A percentile compares a stretch with the other conserved stretches of the same genome.
phyloP scores from a whole-genome alignment of 2,797 vertebrate species.

The Pantherophis vulpinus region DNA sequence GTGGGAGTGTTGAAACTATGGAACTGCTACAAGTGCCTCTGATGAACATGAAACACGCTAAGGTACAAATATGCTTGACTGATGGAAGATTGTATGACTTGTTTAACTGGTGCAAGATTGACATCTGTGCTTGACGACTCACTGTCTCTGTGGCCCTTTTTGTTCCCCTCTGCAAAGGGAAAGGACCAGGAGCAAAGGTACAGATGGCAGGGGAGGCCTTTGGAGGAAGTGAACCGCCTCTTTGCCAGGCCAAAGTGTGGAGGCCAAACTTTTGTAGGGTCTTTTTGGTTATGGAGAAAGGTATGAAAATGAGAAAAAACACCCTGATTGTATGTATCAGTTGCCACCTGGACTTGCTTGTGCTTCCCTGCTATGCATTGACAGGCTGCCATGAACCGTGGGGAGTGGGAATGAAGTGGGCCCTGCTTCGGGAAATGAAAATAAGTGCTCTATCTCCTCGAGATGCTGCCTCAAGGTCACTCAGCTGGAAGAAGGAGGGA shows the following conservation, averaged over 20 bases:
- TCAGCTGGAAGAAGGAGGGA: too few relatives aligned
- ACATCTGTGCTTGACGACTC: not conserved
- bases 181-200: not conserved
- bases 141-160: not conserved
- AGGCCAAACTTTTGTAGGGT: too few relatives aligned
- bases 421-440: too few relatives aligned
- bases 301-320: not conserved
- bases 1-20: not conserved
- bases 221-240: too few relatives aligned
- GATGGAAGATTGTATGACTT: not conserved
- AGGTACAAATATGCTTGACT: not conserved
- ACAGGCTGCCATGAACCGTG: too few relatives aligned
- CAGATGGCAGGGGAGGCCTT: not conserved
- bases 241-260: too few relatives aligned
- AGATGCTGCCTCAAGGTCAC: too few relatives aligned
- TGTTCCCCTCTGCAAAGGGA: not conserved
- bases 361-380: too few relatives aligned
- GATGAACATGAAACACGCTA: not conserved
- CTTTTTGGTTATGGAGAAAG: not conserved
- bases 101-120: not conserved
- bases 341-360: too few relatives aligned
- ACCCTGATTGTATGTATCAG: not conserved
- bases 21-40: not conserved
- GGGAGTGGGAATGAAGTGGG: too few relatives aligned
- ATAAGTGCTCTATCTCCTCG: too few relatives aligned